Percentiles rank a stretch among this genome's conserved stretches.
Evolutionary conservation across 2,888 invertebrate species (phyloP).

Genomic region (Callimorpha dominula): DNA sequence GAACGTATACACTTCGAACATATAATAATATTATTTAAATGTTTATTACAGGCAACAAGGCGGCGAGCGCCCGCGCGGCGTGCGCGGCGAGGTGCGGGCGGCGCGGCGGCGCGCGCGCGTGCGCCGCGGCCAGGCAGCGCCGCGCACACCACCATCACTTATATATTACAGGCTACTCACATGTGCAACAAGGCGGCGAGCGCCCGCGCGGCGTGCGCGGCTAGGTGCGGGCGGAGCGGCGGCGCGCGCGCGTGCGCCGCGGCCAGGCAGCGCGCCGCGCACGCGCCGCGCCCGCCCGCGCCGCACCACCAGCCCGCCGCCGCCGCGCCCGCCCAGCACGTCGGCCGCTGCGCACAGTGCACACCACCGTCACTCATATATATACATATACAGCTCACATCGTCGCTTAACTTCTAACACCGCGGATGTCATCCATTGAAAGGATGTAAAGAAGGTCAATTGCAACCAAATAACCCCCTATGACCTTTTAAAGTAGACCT

Average conservation of each 20-base stretch:
- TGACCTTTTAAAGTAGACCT: too few relatives aligned
- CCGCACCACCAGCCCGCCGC: constrained; percentile 82
- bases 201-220: constrained; percentile 59
- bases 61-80: constrained; percentile 64
- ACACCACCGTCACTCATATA: not conserved
- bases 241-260: constrained; percentile 68
- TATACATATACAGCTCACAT: too few relatives aligned
- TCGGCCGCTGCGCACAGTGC: constrained; percentile 57
- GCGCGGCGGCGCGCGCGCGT: constrained; percentile 58
- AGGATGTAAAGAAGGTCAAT: too few relatives aligned
- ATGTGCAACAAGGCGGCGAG: constrained; percentile 69
- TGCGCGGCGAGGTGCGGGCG: constrained; percentile 39
- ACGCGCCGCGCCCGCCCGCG: constrained; percentile 72
- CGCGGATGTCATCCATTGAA: too few relatives aligned
- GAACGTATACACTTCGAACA: too few relatives aligned
- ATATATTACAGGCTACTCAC: constrained; percentile 53
- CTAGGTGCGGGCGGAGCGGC: constrained; percentile 22
- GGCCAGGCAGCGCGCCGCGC: constrained; percentile 70
- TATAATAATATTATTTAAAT: too few relatives aligned
- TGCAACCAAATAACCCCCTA: too few relatives aligned
- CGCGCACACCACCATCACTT: too few relatives aligned
- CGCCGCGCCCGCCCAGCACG: constrained; percentile 65
- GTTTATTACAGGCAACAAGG: constrained; percentile 58
- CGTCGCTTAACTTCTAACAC: too few relatives aligned
- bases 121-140: constrained; percentile 70